Percentiles rank a stretch among this genome's conserved stretches.
These are phyloP conservation scores for Torymus texanus DNA, from an alignment of 2,888 invertebrate species.

Conservation along the genomic window DNA sequence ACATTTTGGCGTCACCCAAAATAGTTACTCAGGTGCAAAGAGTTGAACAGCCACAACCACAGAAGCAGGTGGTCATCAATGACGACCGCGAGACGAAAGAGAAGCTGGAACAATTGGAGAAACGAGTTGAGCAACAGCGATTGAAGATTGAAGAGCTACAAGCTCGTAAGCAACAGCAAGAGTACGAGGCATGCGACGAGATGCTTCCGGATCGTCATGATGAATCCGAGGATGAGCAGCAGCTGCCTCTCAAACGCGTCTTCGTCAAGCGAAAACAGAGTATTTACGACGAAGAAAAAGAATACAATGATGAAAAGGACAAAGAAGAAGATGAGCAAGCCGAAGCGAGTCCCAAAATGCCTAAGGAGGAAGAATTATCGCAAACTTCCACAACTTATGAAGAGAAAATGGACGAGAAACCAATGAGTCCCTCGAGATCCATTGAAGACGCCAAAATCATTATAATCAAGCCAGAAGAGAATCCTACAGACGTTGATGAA, in stretches of 20 bases:
- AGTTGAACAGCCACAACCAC: constrained; percentile 37
- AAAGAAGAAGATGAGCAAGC: constrained; percentile 50
- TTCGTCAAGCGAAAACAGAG: constrained; percentile 79
- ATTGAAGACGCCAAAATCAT: constrained; percentile 71
- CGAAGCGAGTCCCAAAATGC: not conserved
- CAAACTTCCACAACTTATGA: constrained; percentile 29
- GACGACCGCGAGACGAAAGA: constrained; percentile 72
- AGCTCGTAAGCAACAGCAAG: constrained; percentile 70
- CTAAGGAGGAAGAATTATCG: constrained; percentile 45
- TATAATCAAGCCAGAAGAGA: constrained; percentile 65
- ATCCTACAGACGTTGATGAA: constrained; percentile 67
- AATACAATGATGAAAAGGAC: constrained; percentile 67
- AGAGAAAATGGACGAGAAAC: constrained; percentile 1
- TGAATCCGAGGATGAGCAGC: constrained; percentile 71
- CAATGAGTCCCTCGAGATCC: constrained; percentile 60
- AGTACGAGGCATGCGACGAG: constrained; percentile 71
- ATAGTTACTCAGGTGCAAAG: constrained; percentile 22
- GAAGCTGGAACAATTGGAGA: constrained; percentile 71
- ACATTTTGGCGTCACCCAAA: constrained; percentile 14
- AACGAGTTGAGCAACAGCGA: constrained; percentile 71
- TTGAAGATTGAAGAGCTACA: constrained; percentile 72
- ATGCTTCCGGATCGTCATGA: constrained; percentile 73
- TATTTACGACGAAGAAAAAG: constrained; percentile 73
- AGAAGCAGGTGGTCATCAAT: constrained; percentile 30
- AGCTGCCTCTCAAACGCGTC: constrained; percentile 78